Evolutionary conservation across 92 coral and sea anemone genomes (phyloP), one percentile per base, ranked within the genome.

Genomic region (Bergia puertoricense): DNA sequence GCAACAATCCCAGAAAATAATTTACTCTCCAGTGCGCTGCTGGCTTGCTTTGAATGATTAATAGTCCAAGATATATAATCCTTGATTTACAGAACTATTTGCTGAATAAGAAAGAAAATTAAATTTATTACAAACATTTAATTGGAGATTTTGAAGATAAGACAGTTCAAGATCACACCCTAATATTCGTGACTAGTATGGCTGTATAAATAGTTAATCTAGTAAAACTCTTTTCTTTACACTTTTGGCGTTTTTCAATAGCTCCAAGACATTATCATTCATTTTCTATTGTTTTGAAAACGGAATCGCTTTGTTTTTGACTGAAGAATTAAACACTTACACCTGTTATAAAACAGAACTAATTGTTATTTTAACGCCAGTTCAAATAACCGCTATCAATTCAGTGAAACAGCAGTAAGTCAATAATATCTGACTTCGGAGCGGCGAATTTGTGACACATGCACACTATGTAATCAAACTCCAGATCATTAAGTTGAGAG

Each of bases 281-380:
- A 15, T 3, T 62, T 23, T 62, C 30, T 18, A 22, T 62, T 62
- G 69, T 22, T 76, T 76, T 41, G 8, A 76, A 72, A 76, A 14
- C 7, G 22, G 80, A 72, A 40, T 76, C 11, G 20, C 42, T 74
- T 74, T 74, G 77, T 74, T 74, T 39, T 20, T 39, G n/a, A 39
- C 43, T 74, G 7, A 39, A 74, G 45, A 2, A 74, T 74, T 15
- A 38, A 74, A 37, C 77, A 36, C 77, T 45, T 76, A 5, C 80
- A 76, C 80, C 80, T 76, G 80, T 76, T 76, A 40, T n/a, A 36
- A 42, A 42, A 76, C 80, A 41, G 38, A 76, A 42, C 30, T 76
- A 40, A 43, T 42, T 76, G 46, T 16, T 76, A 41, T 76, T 42
- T 76, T 76, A 76, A 42, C 37, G 80, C 30, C 44, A 45, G 22